Percentiles rank a stretch among this genome's conserved stretches.
These are phyloP conservation scores for Minunthozetes semirufus DNA, from an alignment of 2,888 invertebrate genomes.

Conservation along the genomic window DNA sequence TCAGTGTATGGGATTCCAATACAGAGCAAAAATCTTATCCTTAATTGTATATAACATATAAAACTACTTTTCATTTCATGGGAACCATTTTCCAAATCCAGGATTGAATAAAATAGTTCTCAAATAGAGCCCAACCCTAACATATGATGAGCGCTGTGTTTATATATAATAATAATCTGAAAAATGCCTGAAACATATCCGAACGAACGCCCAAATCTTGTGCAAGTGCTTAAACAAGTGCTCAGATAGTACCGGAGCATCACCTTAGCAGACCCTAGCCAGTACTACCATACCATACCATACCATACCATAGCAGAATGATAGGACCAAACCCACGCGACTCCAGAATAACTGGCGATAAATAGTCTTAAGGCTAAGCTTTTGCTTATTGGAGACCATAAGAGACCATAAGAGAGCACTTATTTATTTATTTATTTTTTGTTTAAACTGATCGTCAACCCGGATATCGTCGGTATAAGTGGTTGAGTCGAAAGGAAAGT, in stretches of 20 bases:
- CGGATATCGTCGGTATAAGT: slow-evolving; percentile 7
- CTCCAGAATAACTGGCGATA: slow-evolving; percentile 25
- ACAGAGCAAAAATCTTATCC: not conserved
- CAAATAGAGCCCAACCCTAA: slow-evolving; percentile 19
- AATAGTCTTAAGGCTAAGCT: slow-evolving; percentile 24
- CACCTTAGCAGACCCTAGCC: too few relatives aligned
- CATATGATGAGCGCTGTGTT: slow-evolving; percentile 8
- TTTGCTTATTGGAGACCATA: too few relatives aligned
- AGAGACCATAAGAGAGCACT: too few relatives aligned
- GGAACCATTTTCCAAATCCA: slow-evolving; percentile 4
- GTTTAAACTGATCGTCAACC: slow-evolving; percentile 27
- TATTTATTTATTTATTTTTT: slow-evolving; percentile 9
- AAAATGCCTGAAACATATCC: not conserved
- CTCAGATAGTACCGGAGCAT: too few relatives aligned
- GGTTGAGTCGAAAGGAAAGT: not conserved
- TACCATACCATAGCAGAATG: not conserved
- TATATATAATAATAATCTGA: not conserved
- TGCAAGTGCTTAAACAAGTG: slow-evolving; percentile 2
- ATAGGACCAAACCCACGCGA: slow-evolving; percentile 22
- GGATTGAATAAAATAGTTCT: not conserved
- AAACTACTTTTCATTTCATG: slow-evolving; percentile 20
- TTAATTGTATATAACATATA: slow-evolving; percentile 17
- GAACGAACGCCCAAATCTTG: slow-evolving; percentile 10
- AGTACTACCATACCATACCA: not conserved
- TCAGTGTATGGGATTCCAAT: not conserved